Base-by-base conservation (phyloP, 2,797 vertebrate species). In the Rhinophrynus dorsalis region DNA sequence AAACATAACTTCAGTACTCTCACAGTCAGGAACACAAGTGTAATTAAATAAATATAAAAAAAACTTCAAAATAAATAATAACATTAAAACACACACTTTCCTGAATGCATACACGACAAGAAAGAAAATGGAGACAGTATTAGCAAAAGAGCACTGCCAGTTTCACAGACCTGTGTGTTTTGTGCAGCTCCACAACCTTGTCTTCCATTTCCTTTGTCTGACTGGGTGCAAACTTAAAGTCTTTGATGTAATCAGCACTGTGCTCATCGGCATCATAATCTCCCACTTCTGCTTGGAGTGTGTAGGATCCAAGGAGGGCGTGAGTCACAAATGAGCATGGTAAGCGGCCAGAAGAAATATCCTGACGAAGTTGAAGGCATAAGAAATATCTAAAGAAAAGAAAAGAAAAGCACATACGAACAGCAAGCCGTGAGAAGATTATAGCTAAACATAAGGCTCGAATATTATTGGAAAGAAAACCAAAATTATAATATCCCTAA, bases 151-250 rank as follows among this genome's bases (percentile, higher is more conserved):
- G 29, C 9, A 30, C 29, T 4, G 29, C 35, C 35, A 38, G 6
- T 38, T 38, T 38, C 3, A 13, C 4, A 72, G 4, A 98, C 97
- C 95, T 96, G 87, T 97, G 95, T 42, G 93, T 92, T 86, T 94
- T 96, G 81, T 98, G 94, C 30, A 99, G 88, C 64, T 99, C 96
- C 51, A 93, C 83, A 79, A 99, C 91, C 76, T 97, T 98, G 75
- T 98, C 96, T 83, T 98, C 96, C 91, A 99, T 93, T 84, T 98
- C 97, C 83, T 92, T 96, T 64, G 92, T 96, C 78, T 98, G 96
- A 72, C 79, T 91, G 48, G 96, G 94, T 5, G 94, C 92, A 80
- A 97, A 95, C 3, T 89, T 92, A 79, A 96, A 91, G 79, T 95
- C 93, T 45, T 83, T 84, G 76, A 95, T 84, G 78, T 92, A 93